Evolutionary conservation across 2,113 vertebrate species (phyloP), one percentile per base, ranked within the genome.

Genomic region (Ochotona princeps): DNA sequence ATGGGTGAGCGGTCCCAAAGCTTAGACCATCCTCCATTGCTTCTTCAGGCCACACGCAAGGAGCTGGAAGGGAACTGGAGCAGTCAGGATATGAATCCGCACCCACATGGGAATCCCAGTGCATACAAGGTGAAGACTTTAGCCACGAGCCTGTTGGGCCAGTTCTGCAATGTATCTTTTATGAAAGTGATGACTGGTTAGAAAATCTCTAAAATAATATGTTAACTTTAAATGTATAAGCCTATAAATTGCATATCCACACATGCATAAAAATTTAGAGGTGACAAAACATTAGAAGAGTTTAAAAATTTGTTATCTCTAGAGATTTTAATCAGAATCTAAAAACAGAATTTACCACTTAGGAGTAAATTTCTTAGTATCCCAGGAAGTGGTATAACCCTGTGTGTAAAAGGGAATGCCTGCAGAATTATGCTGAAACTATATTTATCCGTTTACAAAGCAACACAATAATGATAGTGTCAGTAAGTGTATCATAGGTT

Each of bases 251-350:
- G 60, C n/a, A 18, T 47, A 35, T 54, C 23, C 20, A 69, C 4
- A 69, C 12, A 60, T 8, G 63, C 26, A 57, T 2, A 14, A 54
- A 76, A 35, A 69, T 5, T 13, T 44, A 44, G 72, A 66, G 7
- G 83, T 8, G 51, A 38, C 14, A 70, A 47, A 81, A 72, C 12
- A 30, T 49, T 75, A 82, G 9, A 14, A 47, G 32, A 57, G 28
- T 44, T 7, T 60, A 83, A 90, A 3, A 85, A 35, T 86, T 60
- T 11, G 32, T 10, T 32, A 17, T 26, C 28, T 65, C 76, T 49
- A 63, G 82, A 83, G 15, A 87, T 72, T 80, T 65, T 65, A 87
- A 26, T 57, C 75, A 83, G 61, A 87, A 57, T 44, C 88, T 70
- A 69, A 79, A 83, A 82, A 28, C 23, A 66, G 30, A 10, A 47